Evolutionary conservation across 1,140 invertebrate genomes (phyloP).

Genomic region (Drosophila watanabei): DNA sequence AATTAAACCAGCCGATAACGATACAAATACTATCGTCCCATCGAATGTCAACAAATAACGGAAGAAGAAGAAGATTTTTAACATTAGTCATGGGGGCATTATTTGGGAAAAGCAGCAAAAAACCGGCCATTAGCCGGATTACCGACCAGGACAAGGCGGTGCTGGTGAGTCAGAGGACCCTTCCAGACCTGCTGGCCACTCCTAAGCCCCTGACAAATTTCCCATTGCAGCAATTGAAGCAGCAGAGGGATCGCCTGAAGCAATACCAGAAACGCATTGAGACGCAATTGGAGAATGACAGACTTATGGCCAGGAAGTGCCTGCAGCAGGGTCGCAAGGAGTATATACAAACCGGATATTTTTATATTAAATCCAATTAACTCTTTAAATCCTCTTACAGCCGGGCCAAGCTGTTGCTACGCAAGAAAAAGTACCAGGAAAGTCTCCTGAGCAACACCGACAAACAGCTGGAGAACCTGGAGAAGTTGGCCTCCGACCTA

Average conservation of each 20-base stretch:
- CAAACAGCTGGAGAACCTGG: constrained; percentile 95
- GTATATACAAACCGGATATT: constrained; percentile 86
- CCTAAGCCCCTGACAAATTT: constrained; percentile 19
- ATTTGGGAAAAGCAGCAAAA: constrained; percentile 92
- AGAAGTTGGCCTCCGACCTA: constrained; percentile 94
- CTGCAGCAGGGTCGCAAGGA: constrained; percentile 95
- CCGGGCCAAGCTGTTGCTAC: constrained; percentile 95
- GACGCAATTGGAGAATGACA: constrained; percentile 93
- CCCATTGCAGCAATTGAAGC: constrained; percentile 94
- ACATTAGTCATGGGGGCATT: constrained; percentile 91
- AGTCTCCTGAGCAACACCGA: constrained; percentile 94
- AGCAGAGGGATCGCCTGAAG: constrained; percentile 97
- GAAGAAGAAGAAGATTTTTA: constrained; percentile 22
- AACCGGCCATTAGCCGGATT: constrained; percentile 90
- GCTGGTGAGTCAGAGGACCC: constrained; percentile 88
- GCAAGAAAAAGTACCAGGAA: constrained; percentile 98
- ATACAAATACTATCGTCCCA: background rate
- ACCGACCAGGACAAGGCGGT: constrained; percentile 97
- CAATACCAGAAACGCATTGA: constrained; percentile 97
- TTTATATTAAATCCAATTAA: background rate
- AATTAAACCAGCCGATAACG: background rate
- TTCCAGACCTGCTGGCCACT: constrained; percentile 5
- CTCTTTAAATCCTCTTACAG: constrained; percentile 86
- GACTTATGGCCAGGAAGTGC: constrained; percentile 93
- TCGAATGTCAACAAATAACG: constrained; percentile 9